Percentiles rank a stretch among this genome's conserved stretches.
Evolutionary conservation across 2,113 vertebrate species (phyloP).

Genomic region (Elgaria multicarinata): DNA sequence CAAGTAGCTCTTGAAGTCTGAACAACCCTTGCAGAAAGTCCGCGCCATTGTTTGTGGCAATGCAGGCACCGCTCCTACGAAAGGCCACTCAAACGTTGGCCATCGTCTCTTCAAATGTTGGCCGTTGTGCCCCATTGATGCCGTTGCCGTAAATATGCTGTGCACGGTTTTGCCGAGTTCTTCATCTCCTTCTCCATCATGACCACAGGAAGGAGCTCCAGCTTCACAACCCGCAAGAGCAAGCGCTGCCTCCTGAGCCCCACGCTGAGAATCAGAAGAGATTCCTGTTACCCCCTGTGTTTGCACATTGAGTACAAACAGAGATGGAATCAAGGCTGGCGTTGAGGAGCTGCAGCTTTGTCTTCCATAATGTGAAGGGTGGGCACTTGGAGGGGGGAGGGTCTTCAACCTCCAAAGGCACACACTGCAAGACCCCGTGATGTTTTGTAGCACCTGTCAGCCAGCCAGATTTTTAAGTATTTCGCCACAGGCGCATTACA

Average conservation of each 20-base stretch:
- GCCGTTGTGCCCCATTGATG: background rate
- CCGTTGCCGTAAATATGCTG: background rate
- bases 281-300: background rate
- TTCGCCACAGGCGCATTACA: background rate
- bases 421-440: background rate
- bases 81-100: background rate
- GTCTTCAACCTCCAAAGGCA: background rate
- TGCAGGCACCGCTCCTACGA: background rate
- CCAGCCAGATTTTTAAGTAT: background rate
- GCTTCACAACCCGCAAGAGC: background rate
- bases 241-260: background rate
- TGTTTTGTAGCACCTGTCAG: background rate
- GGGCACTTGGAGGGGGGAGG: background rate
- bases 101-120: background rate
- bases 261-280: background rate
- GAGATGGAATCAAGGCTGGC: background rate
- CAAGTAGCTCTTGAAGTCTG: background rate
- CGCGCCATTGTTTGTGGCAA: background rate
- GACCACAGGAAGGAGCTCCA: slow-evolving; percentile 12
- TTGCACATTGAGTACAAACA: background rate
- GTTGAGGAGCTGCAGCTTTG: background rate
- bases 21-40: slow-evolving; percentile 5
- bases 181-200: background rate
- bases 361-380: background rate
- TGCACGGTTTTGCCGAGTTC: background rate